phyloP scores from a whole-genome alignment of 1,140 invertebrate genomes.

The Rhyzopertha dominica region DNA sequence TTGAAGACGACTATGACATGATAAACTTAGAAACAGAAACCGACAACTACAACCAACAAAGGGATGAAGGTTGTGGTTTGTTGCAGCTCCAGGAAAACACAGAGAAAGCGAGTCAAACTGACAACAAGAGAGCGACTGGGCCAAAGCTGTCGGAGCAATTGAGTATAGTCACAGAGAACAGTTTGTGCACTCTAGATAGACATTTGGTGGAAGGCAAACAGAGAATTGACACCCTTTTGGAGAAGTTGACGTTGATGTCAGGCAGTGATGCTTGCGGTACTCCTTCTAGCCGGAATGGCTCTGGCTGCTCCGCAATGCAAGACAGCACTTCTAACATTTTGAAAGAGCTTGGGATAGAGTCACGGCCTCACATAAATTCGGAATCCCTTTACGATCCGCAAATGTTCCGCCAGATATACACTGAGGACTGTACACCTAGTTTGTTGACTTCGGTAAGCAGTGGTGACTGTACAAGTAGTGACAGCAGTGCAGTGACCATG shows the following conservation, averaged over 20 bases:
- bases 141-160: not conserved
- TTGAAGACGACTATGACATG: slow-evolving; percentile 41
- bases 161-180: not conserved
- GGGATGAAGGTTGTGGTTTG: not conserved
- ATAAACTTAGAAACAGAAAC: slow-evolving; percentile 36
- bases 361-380: slow-evolving; percentile 24
- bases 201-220: slow-evolving; percentile 30
- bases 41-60: slow-evolving; percentile 14
- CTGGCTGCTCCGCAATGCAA: slow-evolving; percentile 31
- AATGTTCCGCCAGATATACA: slow-evolving; percentile 21
- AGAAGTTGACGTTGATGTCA: slow-evolving; percentile 35
- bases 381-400: slow-evolving; percentile 14
- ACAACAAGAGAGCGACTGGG: not conserved
- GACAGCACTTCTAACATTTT: slow-evolving; percentile 25
- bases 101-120: too few relatives aligned
- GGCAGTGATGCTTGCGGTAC: slow-evolving; percentile 15
- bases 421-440: slow-evolving; percentile 5
- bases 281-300: slow-evolving; percentile 32
- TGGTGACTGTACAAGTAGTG: slow-evolving; percentile 17
- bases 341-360: slow-evolving; percentile 23
- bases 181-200: slow-evolving; percentile 18
- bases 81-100: not conserved
- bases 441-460: too few relatives aligned
- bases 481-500: slow-evolving; percentile 28
- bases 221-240: slow-evolving; percentile 35